Base-by-base conservation (phyloP, 2,797 vertebrate species). In the Danio choprae region DNA sequence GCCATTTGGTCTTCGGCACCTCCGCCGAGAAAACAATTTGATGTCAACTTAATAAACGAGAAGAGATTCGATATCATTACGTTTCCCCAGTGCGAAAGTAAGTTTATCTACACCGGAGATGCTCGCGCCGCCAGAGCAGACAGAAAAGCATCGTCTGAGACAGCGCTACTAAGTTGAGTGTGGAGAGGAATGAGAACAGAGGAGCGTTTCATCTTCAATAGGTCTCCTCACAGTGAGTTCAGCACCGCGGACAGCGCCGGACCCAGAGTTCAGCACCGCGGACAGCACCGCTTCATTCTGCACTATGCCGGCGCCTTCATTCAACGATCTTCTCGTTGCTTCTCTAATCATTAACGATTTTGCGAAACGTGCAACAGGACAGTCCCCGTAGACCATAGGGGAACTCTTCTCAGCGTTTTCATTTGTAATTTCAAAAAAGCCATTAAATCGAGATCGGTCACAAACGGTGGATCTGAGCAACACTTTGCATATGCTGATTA, bases 141-240 rank as follows among this genome's bases (percentile, higher is more conserved):
- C 48, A 40, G 64, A 65, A 76, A 51, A 36, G 62, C 48, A 41
- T 58, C 62, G 77, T 71, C 51, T 70, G 56, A 71, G 36, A 75
- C 43, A 29, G 46, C 36, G 15, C 63, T 59, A 63, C 44, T 58
- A 79, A 84, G 75, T 74, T 62, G 70, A 75, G 43, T 79, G 50
- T 58, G 53, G 63, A 51, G 29, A 69, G 53, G 77, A 74, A 55
- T 56, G 70, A 51, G 65, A 80, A 82, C 83, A 83, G 68, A 79
- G 76, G 77, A 80, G 80, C 62, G 83, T 84, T 78, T 80, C 81
- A 73, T 87, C 67, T 67, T 75, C 77, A 72, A 72, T 43, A 68
- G 68, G 82, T 86, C 85, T 84, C 87, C 84, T 86, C 90, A 85
- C 90, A 86, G 86, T 74, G 87, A 90, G 88, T 93, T 87, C 86